Evolutionary conservation across 2,113 vertebrate genomes (phyloP).

Genomic region (Coturnix japonica): DNA sequence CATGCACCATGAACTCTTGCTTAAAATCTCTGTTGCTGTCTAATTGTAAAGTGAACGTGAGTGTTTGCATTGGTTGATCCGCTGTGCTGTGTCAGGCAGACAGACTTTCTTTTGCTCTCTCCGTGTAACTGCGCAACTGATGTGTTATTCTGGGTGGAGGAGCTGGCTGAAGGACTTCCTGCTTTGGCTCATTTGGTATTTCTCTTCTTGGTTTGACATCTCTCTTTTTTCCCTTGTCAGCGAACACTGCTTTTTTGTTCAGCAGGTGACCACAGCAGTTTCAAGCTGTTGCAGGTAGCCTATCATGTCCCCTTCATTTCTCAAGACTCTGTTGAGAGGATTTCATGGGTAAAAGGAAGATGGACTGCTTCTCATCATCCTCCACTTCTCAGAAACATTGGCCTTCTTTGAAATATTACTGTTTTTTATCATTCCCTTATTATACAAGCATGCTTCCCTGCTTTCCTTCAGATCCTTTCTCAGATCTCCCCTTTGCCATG

Average conservation of each 20-base stretch:
- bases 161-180: not conserved
- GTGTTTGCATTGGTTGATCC: not conserved
- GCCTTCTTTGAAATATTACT: not conserved
- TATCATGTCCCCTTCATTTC: not conserved
- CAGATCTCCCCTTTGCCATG: not conserved
- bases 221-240: not conserved
- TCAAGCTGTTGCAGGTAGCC: not conserved
- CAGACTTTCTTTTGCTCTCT: not conserved
- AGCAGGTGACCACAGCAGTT: not conserved
- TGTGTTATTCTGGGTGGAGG: not conserved
- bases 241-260: not conserved
- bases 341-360: not conserved
- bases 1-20: not conserved
- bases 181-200: not conserved
- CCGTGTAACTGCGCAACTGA: rapidly evolving
- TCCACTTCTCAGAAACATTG: not conserved
- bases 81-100: not conserved
- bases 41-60: not conserved
- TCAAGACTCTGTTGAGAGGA: not conserved
- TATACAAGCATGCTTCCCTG: not conserved
- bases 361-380: not conserved
- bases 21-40: not conserved
- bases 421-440: not conserved
- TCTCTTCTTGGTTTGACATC: not conserved
- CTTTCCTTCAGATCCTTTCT: not conserved